Percentiles rank a stretch among this genome's conserved stretches.
These are phyloP conservation scores for Plebejus argus DNA, from an alignment of 2,888 invertebrate species.

Conservation along the genomic window DNA sequence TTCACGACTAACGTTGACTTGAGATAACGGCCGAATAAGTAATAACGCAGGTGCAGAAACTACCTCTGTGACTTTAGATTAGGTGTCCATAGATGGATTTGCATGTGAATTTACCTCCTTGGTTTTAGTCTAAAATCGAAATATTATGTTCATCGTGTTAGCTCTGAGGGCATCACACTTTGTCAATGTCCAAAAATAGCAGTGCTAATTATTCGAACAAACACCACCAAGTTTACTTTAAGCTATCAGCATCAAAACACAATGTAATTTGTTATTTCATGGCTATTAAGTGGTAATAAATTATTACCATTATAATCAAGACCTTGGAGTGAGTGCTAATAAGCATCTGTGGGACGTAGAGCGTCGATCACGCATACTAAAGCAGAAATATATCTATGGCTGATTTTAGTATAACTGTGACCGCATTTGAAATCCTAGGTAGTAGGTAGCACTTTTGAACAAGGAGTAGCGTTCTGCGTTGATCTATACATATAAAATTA, in stretches of 20 bases:
- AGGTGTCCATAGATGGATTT: no score
- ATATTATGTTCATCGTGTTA: no score
- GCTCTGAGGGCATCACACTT: conserved; percentile 1
- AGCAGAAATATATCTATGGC: background rate
- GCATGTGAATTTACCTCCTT: no score
- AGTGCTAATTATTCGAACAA: background rate
- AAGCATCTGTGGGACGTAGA: background rate
- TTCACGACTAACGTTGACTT: no score
- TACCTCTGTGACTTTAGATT: no score
- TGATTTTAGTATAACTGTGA: background rate
- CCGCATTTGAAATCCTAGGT: no score
- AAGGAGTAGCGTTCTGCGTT: no score
- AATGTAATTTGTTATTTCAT: conserved; percentile 9
- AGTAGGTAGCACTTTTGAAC: no score
- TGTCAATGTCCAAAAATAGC: background rate
- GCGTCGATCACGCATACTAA: background rate
- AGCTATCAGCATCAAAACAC: background rate
- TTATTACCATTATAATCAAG: background rate
- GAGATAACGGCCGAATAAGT: no score
- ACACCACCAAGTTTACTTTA: background rate
- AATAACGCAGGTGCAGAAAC: no score
- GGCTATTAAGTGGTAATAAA: conserved; percentile 12
- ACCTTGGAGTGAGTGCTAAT: conserved; percentile 1
- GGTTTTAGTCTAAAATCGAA: no score
- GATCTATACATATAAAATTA: no score